Evolutionary conservation across 2,113 vertebrate genomes (phyloP).

Genomic region (Pseudorhombus dupliciocellatus): DNA sequence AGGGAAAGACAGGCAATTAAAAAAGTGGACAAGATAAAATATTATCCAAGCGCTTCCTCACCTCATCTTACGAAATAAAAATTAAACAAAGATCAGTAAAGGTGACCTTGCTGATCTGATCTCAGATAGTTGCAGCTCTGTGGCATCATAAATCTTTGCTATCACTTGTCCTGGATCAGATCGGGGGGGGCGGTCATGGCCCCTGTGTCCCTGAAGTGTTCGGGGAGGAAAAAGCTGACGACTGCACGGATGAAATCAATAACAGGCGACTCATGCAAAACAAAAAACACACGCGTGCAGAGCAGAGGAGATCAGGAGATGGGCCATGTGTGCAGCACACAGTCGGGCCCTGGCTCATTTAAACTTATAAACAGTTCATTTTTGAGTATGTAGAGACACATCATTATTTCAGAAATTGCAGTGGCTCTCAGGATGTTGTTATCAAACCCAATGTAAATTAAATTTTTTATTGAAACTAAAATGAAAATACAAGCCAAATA

Average conservation of each 20-base stretch:
- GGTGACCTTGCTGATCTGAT: conserved; percentile 41
- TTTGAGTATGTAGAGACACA: not conserved
- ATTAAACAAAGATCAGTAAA: conserved; percentile 30
- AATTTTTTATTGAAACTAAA: no score
- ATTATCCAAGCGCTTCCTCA: conserved; percentile 18
- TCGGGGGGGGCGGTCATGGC: conserved; percentile 35
- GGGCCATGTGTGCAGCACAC: conserved; percentile 21
- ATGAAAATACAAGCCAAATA: no score
- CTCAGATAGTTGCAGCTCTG: conserved; percentile 24
- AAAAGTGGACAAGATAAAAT: conserved; percentile 42
- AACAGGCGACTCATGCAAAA: conserved; percentile 17
- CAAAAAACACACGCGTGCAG: conserved; percentile 30
- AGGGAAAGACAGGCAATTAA: conserved; percentile 33
- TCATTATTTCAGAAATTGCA: no score
- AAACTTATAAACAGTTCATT: no score
- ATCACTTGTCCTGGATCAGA: conserved; percentile 40
- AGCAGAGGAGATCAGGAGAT: conserved; percentile 6
- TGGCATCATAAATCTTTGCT: conserved; percentile 49
- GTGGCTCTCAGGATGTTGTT: no score
- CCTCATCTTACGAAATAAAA: conserved; percentile 30
- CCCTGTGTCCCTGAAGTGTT: conserved; percentile 14
- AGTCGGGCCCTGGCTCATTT: no score
- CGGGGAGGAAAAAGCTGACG: conserved; percentile 1
- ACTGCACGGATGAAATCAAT: conserved; percentile 48
- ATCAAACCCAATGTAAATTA: no score